phyloP scores from a whole-genome alignment of 2,888 invertebrate species.

The Nephrotoma appendiculata region DNA sequence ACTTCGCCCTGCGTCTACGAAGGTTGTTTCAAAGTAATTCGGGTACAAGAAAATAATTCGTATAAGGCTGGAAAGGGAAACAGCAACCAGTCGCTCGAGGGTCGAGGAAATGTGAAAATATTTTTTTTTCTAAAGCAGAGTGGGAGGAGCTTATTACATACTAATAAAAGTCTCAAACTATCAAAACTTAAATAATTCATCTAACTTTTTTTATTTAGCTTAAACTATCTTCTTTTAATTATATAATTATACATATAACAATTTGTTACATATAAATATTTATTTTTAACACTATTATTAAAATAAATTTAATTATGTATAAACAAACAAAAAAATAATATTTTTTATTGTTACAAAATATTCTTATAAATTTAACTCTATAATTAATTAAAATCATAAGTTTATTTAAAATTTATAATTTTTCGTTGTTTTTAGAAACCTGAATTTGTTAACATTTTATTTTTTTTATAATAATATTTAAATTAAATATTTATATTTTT shows the following conservation, averaged over 20 bases:
- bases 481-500: not conserved
- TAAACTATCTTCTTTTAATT: not conserved
- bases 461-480: not conserved
- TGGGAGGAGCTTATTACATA: no score
- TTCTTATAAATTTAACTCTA: not conserved
- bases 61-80: no score
- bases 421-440: not conserved
- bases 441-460: not conserved
- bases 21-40: no score
- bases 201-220: not conserved
- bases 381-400: not conserved
- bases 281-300: not conserved
- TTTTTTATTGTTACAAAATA: not conserved
- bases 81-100: no score
- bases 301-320: not conserved
- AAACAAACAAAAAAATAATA: not conserved
- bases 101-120: no score
- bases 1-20: no score
- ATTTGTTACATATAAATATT: not conserved
- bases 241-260: not conserved
- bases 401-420: not conserved
- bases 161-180: no score
- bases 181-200: not conserved
- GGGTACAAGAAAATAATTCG: no score
- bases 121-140: no score